Conservation (phyloP, 2,113 vertebrate species). For the Trinectes maculatus region DNA sequence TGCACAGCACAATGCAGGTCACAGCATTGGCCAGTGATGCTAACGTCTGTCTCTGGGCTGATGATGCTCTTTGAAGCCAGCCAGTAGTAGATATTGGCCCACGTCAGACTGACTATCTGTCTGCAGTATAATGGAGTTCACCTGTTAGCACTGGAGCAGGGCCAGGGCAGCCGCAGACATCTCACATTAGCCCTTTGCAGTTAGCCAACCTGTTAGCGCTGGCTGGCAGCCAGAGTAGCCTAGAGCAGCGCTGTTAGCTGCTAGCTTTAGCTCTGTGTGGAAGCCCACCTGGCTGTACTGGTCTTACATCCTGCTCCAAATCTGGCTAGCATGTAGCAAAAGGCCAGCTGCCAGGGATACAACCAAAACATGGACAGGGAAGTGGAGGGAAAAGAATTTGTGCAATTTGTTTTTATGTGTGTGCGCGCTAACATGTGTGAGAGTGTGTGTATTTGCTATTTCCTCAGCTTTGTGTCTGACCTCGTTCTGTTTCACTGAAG, state of each 20-base stretch:
- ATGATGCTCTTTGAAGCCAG: constrained; percentile 64
- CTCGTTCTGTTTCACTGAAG: constrained; percentile 59
- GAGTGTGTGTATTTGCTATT: constrained; percentile 36
- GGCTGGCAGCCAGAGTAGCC: constrained; percentile 67
- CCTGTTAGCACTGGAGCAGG: constrained; percentile 76
- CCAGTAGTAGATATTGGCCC: constrained; percentile 62
- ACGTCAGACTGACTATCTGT: constrained; percentile 64
- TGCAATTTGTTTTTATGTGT: constrained; percentile 21
- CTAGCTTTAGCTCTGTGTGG: constrained; percentile 53
- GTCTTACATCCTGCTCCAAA: constrained; percentile 22
- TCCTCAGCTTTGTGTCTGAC: constrained; percentile 46
- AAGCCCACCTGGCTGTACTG: constrained; percentile 39
- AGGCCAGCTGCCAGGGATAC: constrained; percentile 43
- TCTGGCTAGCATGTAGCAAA: constrained; percentile 15
- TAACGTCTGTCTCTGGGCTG: constrained; percentile 33
- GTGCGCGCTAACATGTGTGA: not conserved
- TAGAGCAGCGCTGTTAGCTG: constrained; percentile 54
- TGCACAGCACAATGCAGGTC: constrained; percentile 33
- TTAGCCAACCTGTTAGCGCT: constrained; percentile 76
- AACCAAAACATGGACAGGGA: constrained; percentile 40
- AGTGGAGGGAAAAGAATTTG: constrained; percentile 42
- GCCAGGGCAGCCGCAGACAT: constrained; percentile 70
- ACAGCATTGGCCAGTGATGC: constrained; percentile 26
- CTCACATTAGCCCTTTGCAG: constrained; percentile 63
- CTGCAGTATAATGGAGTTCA: constrained; percentile 75